These are phyloP conservation scores for Actinernus sp. DNA, from an alignment of 92 coral and sea anemone species.

Conservation along the genomic window DNA sequence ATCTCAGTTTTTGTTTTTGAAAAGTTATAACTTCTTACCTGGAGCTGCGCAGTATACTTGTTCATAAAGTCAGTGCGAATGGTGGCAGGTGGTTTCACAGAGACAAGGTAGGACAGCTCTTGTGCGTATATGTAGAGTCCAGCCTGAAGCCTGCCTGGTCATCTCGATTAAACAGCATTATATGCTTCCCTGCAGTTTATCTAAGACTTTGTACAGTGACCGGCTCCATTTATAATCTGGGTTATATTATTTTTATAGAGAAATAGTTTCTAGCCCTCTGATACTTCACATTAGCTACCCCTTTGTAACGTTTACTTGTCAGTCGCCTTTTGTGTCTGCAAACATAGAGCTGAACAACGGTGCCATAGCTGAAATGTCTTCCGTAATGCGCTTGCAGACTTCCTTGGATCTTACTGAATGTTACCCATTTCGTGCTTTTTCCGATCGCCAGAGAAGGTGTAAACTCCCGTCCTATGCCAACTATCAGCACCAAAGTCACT, in stretches of 20 bases:
- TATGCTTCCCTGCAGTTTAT: slow-evolving; percentile 33
- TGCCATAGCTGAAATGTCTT: no score
- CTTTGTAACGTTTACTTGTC: no score
- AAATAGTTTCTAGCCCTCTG: slow-evolving; percentile 51
- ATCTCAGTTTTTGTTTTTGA: slow-evolving; percentile 21
- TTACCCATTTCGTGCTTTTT: no score
- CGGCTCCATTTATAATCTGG: slow-evolving; percentile 52
- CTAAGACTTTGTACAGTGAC: slow-evolving; percentile 18
- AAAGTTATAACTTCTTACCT: slow-evolving; percentile 26
- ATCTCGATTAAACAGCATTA: slow-evolving; percentile 41
- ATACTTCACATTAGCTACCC: slow-evolving; percentile 46
- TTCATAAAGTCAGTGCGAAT: slow-evolving; percentile 46
- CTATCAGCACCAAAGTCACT: no score
- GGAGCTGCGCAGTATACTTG: slow-evolving; percentile 50
- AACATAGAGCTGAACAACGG: no score
- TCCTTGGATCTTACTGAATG: no score
- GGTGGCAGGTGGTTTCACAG: slow-evolving; percentile 35
- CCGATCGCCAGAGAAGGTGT: no score
- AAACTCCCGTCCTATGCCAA: no score
- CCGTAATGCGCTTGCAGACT: no score
- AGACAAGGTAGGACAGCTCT: slow-evolving; percentile 31
- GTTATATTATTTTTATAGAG: slow-evolving; percentile 37
- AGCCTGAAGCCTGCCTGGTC: no score
- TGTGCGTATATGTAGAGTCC: slow-evolving; percentile 56
- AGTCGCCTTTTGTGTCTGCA: slow-evolving; percentile 30